A percentile compares a stretch with the other conserved stretches of the same genome.
phyloP scores from a whole-genome alignment of 2,888 invertebrate species.

The Drosophila stalkeri region DNA sequence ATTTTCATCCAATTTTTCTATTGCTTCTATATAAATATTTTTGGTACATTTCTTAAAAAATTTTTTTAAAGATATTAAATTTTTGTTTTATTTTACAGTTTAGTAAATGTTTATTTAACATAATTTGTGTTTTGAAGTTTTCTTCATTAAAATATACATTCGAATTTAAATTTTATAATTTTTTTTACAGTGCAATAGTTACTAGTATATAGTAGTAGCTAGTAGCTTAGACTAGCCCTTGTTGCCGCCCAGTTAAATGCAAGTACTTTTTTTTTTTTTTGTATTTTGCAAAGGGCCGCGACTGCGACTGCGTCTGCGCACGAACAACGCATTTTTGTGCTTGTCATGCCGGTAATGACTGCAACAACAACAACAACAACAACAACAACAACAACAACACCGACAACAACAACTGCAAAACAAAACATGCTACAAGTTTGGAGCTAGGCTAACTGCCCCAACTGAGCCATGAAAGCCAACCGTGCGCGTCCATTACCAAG shows the following conservation, averaged over 20 bases:
- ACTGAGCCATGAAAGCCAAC: slow-evolving; percentile 84
- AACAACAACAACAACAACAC: slow-evolving; percentile 39
- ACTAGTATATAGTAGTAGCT: slow-evolving; percentile 3
- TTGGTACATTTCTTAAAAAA: no score
- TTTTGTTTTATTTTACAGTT: no score
- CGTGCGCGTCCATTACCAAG: slow-evolving; percentile 73
- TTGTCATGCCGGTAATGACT: slow-evolving; percentile 82
- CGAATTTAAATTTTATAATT: no score
- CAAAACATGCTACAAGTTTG: slow-evolving; percentile 70
- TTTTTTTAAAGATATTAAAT: no score
- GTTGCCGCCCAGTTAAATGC: slow-evolving; percentile 73
- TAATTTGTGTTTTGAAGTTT: no score
- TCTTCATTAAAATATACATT: no score
- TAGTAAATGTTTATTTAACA: no score
- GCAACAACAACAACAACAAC: slow-evolving; percentile 46
- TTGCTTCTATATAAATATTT: no score
- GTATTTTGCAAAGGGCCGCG: slow-evolving; percentile 41
- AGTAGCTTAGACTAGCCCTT: slow-evolving; percentile 55
- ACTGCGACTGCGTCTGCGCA: slow-evolving; percentile 61
- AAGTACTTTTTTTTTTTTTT: slow-evolving; percentile 46
- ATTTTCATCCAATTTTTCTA: no score
- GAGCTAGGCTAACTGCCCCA: slow-evolving; percentile 75
- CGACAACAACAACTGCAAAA: slow-evolving; percentile 37
- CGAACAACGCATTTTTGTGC: slow-evolving; percentile 80
- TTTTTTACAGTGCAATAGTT: slow-evolving; percentile 1